Conservation (phyloP, 2,888 invertebrate genomes). For the Acanthococcus lagerstroemiae region DNA sequence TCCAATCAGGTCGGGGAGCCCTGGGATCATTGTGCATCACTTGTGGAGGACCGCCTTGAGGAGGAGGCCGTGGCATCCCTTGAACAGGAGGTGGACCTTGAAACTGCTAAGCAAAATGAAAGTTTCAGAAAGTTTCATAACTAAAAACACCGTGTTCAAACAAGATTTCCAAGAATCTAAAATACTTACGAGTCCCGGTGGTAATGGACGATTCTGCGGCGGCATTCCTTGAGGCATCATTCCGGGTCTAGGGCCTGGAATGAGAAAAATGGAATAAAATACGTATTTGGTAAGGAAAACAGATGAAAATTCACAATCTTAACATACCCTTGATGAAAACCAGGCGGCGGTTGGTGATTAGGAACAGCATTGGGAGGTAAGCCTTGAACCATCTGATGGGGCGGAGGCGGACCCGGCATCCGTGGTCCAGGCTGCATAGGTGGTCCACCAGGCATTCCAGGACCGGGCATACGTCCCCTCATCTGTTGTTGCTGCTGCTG, state of each 20-base stretch:
- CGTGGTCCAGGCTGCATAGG: conserved; percentile 49
- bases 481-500: conserved; percentile 39
- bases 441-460: conserved; percentile 48
- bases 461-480: conserved; percentile 46
- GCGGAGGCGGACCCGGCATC: conserved; percentile 43
- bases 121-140: not conserved
- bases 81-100: conserved; percentile 44
- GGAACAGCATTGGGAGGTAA: conserved; percentile 44
- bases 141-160: not conserved
- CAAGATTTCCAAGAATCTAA: not conserved
- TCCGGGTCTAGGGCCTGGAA: conserved; percentile 45
- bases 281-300: not conserved
- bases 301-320: conserved; percentile 8
- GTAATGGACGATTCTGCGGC: conserved; percentile 43
- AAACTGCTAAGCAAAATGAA: not conserved
- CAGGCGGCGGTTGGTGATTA: conserved; percentile 42
- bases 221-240: conserved; percentile 48
- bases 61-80: conserved; percentile 38
- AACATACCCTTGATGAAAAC: conserved; percentile 47
- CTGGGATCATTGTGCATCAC: conserved; percentile 52
- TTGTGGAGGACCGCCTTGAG: conserved; percentile 47
- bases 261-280: not conserved
- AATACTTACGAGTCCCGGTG: conserved; percentile 43
- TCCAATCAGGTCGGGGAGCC: conserved; percentile 58
- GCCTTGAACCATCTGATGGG: conserved; percentile 38